Evolutionary conservation across 1,140 invertebrate genomes (phyloP), one percentile per base, ranked within the genome.

Genomic region (Eueides isabella): DNA sequence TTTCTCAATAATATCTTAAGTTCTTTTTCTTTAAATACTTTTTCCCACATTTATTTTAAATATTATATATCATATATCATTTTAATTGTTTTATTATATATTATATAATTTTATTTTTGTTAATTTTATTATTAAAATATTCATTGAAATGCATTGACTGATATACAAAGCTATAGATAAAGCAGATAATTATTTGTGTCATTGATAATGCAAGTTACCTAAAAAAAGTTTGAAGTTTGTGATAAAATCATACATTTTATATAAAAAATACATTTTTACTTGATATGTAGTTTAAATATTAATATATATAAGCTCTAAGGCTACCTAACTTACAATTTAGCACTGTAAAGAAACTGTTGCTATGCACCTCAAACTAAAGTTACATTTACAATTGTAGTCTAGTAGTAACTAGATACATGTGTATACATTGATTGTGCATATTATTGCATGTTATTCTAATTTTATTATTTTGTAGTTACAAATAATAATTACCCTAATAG

Each of bases 161-260:
- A 63, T 63, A 30, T 55, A 55, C 5, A 55, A 55, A n/a, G n/a
- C n/a, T n/a, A n/a, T n/a, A 55, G 48, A 55, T 55, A 55, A 55
- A 28, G 5, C 29, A 30, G 29, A 30, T n/a, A 63, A 63, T 31
- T 63, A 63, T 63, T 30, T 30, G 29, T 63, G 61, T 31, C 61
- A 63, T 63, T 63, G 6, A 63, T 63, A 63, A 31, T 63, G 61
- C 61, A 61, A 19, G 19, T 61, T 61, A 61, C 28, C 61, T 26
- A 30, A n/a, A 30, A 62, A 29, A 23, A 29, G n/a, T 9, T 30
- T n/a, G 7, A 48, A 16, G 16, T n/a, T n/a, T n/a, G n/a, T n/a
- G n/a, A n/a, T n/a, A n/a, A n/a, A n/a, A n/a, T n/a, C n/a, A n/a
- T n/a, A n/a, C n/a, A n/a, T n/a, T n/a, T n/a, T n/a, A n/a, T n/a